Evolutionary conservation across 1,140 invertebrate genomes (phyloP).

Genomic region (Atta texana): DNA sequence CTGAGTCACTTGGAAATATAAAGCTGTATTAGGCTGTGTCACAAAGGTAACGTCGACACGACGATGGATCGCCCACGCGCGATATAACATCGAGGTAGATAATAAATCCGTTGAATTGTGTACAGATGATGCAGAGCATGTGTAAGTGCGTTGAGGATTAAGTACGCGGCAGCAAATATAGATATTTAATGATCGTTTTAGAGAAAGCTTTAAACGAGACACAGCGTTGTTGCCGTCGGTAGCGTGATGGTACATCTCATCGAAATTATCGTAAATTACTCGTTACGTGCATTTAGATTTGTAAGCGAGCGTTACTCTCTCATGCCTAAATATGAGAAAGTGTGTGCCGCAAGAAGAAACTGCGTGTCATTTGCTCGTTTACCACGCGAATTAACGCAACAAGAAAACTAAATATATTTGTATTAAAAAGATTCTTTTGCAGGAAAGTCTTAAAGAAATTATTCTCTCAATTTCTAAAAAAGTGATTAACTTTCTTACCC

Average conservation of each 20-base stretch:
- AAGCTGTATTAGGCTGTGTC: constrained; percentile 30
- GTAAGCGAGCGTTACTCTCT: constrained; percentile 26
- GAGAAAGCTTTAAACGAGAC: constrained; percentile 67
- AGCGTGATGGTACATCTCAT: constrained; percentile 54
- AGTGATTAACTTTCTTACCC: too few relatives aligned
- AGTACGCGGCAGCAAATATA: not conserved
- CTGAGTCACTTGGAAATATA: constrained; percentile 36
- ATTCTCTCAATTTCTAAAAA: not conserved
- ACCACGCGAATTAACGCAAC: not conserved
- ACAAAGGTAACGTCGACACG: constrained; percentile 27
- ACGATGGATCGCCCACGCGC: constrained; percentile 37
- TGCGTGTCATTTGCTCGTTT: not conserved
- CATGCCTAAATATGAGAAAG: constrained; percentile 19
- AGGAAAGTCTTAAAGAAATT: not conserved
- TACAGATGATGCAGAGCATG: constrained; percentile 33
- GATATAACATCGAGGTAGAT: constrained; percentile 6
- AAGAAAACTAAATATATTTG: not conserved
- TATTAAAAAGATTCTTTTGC: not conserved
- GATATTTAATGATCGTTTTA: constrained; percentile 44
- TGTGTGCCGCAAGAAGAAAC: not conserved
- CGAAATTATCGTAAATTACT: constrained; percentile 65
- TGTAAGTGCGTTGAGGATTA: constrained; percentile 52
- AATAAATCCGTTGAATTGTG: constrained; percentile 67
- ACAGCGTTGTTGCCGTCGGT: constrained; percentile 28
- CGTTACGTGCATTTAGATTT: constrained; percentile 55